Conservation (phyloP, 2,888 invertebrate species). For the Sinohyriopsis cumingii region DNA sequence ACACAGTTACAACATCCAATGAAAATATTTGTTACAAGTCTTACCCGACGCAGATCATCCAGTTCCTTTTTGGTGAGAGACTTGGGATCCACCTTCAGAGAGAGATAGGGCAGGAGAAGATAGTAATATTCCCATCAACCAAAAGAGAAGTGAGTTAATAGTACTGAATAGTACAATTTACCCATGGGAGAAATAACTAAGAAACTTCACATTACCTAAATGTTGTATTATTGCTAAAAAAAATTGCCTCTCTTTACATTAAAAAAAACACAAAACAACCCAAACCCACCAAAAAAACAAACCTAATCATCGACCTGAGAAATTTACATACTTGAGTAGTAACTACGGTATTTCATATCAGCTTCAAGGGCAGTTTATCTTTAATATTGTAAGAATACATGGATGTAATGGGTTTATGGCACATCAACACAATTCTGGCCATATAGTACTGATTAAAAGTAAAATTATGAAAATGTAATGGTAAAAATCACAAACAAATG, state of each 20-base stretch:
- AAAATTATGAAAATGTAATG: no score
- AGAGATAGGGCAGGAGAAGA: conserved; percentile 31
- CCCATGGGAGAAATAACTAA: no score
- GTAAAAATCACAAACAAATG: no score
- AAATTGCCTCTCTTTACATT: no score
- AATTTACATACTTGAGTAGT: neutral
- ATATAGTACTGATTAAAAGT: no score
- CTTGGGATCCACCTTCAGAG: conserved; percentile 69
- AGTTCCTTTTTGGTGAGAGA: conserved; percentile 70
- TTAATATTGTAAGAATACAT: neutral
- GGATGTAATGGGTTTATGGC: neutral
- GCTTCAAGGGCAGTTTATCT: neutral
- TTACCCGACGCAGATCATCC: conserved; percentile 72
- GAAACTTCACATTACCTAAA: no score
- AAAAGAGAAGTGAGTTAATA: neutral
- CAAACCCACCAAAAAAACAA: no score
- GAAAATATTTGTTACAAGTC: conserved; percentile 25
- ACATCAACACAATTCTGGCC: neutral
- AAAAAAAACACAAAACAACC: no score
- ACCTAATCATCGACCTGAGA: neutral
- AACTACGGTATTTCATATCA: neutral
- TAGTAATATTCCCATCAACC: conserved; percentile 5
- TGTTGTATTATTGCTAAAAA: neutral
- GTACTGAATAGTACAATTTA: no score
- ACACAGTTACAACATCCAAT: no score